Conservation (phyloP, 2,888 invertebrate genomes). For the Heteromurus nitidus region DNA sequence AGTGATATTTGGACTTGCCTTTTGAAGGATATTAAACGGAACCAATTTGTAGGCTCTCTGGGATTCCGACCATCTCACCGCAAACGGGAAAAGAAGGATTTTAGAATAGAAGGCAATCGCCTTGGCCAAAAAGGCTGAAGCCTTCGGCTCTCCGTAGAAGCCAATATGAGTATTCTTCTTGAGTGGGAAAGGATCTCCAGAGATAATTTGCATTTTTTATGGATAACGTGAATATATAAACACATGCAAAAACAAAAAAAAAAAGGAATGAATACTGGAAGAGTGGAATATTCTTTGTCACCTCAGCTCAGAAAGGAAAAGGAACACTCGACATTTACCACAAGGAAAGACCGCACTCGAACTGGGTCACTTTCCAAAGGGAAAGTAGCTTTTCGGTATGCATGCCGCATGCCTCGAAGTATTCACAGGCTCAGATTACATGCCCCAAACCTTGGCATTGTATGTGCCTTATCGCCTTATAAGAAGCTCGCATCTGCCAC, state of each 20-base stretch:
- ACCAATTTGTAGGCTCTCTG: conserved; percentile 43
- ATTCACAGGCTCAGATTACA: no score
- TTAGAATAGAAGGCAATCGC: conserved; percentile 36
- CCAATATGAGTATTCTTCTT: conserved; percentile 34
- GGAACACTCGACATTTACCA: no score
- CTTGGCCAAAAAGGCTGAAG: conserved; percentile 48
- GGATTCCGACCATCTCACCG: conserved; percentile 38
- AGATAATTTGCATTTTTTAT: not conserved
- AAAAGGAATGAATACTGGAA: no score
- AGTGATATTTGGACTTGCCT: conserved; percentile 27
- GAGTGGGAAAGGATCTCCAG: not conserved
- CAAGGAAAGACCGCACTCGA: no score
- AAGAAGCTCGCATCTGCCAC: not conserved
- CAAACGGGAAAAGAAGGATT: conserved; percentile 40
- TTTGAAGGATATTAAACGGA: conserved; percentile 20
- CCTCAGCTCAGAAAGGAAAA: no score
- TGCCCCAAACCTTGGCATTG: no score
- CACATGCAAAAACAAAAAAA: not conserved
- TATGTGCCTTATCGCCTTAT: no score
- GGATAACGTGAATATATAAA: not conserved
- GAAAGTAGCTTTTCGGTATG: no score
- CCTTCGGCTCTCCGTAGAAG: conserved; percentile 48
- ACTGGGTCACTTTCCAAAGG: no score
- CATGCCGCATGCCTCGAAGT: no score
- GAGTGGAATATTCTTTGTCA: no score